Evolutionary conservation across 2,797 vertebrate species (phyloP), one percentile per base, ranked within the genome.

Genomic region (Pseudomugil gertrudae): DNA sequence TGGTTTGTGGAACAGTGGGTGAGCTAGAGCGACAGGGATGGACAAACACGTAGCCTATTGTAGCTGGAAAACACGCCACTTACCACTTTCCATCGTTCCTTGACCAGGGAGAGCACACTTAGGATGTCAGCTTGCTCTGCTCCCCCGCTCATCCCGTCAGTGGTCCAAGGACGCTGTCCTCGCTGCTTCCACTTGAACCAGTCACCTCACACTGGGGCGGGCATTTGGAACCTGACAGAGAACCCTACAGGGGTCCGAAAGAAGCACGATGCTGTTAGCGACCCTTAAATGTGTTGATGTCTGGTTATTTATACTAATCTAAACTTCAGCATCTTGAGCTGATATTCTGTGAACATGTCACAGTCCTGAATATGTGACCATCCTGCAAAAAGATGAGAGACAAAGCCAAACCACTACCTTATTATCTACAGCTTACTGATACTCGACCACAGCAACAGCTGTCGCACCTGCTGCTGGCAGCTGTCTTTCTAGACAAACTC

Each of bases 61-160:
- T 90, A 21, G 32, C 27, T 0, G 27, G 5, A 19, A 14, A 36
- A 40, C 51, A 33, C 33, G 15, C 64, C 72, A 94, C 97, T 95
- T 79, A 99, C 98, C 95, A 99, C 98, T 93, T 99, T 99, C 98
- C 98, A 99, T 97, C 98, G 94, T 87, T 99, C 98, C 92, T 98
- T 99, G 79, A 99, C 98, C 82, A 99, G 82, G 79, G 96, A 94
- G 89, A 96, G 95, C 85, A 96, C 94, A 79, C 90, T 96, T 66
- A 99, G 96, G 90, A 99, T 96, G 92, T 99, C 98, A 45, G 95
- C 92, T 85, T 98, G 96, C 87, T 99, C 98, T 73, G 86, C 94
- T 90, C 95, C 96, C 84, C 95, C 95, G 69, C 96, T 99, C 98
- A 99, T 99, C 88, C 94, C 85, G 89, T 35, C 83, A 54, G 78